phyloP scores from a whole-genome alignment of 2,797 vertebrate species.

The Scleropages formosus region DNA sequence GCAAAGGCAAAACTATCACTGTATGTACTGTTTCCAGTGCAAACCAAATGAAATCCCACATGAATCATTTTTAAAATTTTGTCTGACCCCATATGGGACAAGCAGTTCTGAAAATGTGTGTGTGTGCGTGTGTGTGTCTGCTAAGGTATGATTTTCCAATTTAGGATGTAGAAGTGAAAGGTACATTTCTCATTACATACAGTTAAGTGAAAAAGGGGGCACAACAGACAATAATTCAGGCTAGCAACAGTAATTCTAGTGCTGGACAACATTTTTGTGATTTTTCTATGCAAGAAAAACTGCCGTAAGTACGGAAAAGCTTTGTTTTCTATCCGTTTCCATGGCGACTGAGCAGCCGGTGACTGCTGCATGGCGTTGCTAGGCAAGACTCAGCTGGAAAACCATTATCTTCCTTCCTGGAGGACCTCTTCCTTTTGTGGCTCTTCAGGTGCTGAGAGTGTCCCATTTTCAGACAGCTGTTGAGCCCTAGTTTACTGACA shows the following conservation, averaged over 20 bases:
- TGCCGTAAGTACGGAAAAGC: neutral
- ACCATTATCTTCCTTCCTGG: slow-evolving; percentile 8
- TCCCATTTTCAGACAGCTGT: slow-evolving; percentile 14
- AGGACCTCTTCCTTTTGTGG: slow-evolving; percentile 10
- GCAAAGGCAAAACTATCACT: too few relatives aligned
- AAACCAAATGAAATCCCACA: too few relatives aligned
- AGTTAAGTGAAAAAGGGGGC: too few relatives aligned
- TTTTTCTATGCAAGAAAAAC: neutral
- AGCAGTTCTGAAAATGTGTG: too few relatives aligned
- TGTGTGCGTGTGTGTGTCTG: too few relatives aligned
- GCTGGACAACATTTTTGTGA: neutral
- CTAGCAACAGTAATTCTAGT: neutral
- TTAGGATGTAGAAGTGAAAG: too few relatives aligned
- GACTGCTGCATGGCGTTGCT: slow-evolving; percentile 12
- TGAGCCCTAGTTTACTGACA: neutral
- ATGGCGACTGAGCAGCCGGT: slow-evolving; percentile 15
- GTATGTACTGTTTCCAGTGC: too few relatives aligned
- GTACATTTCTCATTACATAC: too few relatives aligned
- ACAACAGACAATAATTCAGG: neutral
- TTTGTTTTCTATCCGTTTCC: slow-evolving; percentile 15
- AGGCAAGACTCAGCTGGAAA: slow-evolving; percentile 13
- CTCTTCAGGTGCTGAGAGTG: neutral
- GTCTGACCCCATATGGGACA: too few relatives aligned
- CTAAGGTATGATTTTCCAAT: too few relatives aligned
- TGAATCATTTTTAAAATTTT: too few relatives aligned